phyloP scores from a whole-genome alignment of 1,140 invertebrate species.

The Musca vetustissima region DNA sequence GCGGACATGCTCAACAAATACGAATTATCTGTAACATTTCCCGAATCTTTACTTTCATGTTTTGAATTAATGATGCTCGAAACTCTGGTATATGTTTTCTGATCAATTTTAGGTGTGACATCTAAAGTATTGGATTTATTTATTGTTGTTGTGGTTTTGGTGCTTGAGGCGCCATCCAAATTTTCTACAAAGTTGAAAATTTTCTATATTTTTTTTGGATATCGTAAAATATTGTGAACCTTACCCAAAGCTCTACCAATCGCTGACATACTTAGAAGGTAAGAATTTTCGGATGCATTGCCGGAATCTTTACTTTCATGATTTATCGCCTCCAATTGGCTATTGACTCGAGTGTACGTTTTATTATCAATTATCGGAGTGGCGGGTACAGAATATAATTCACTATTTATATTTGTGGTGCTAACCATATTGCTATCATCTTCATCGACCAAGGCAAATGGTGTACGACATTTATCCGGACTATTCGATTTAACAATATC shows the following conservation, averaged over 20 bases:
- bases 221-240: slow-evolving; percentile 9
- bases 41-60: slow-evolving; percentile 17
- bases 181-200: background rate
- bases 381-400: background rate
- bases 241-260: slow-evolving; percentile 45
- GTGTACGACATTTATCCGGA: slow-evolving; percentile 27
- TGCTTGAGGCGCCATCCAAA: background rate
- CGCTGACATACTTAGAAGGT: slow-evolving; percentile 45
- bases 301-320: slow-evolving; percentile 28
- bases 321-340: background rate
- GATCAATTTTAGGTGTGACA: no score
- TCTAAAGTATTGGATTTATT: no score
- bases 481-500: slow-evolving; percentile 36
- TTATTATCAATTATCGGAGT: slow-evolving; percentile 46
- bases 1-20: slow-evolving; percentile 10
- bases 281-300: slow-evolving; percentile 33
- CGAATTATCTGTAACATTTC: slow-evolving; percentile 15
- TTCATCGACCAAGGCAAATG: slow-evolving; percentile 29
- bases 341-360: slow-evolving; percentile 40
- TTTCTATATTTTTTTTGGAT: background rate
- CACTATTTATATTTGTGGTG: background rate
- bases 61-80: background rate
- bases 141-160: no score
- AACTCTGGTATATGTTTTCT: no score
- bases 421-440: slow-evolving; percentile 15